Evolutionary conservation across 2,888 invertebrate species (phyloP).

Genomic region (Cheilosia vulpina): DNA sequence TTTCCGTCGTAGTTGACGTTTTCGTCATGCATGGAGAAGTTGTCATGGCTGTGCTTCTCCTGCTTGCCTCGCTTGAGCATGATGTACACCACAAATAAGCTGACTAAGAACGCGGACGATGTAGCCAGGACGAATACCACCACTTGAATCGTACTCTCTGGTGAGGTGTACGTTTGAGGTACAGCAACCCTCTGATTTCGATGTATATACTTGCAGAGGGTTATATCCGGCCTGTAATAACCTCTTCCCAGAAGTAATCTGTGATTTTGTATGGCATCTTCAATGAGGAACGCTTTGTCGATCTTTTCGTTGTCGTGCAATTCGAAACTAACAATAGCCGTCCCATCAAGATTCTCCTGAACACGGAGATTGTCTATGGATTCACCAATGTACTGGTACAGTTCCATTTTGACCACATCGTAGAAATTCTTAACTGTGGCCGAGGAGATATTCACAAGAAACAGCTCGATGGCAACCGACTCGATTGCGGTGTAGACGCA

Average conservation of each 20-base stretch:
- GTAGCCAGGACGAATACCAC: constrained; percentile 91
- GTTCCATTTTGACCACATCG: constrained; percentile 83
- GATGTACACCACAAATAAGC: constrained; percentile 89
- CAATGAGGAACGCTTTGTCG: constrained; percentile 91
- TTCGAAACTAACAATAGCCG: constrained; percentile 86
- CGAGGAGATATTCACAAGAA: constrained; percentile 87
- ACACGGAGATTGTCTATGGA: constrained; percentile 85
- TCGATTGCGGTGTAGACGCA: constrained; percentile 89
- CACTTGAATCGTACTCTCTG: constrained; percentile 87
- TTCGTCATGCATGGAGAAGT: constrained; percentile 65
- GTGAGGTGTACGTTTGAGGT: constrained; percentile 79
- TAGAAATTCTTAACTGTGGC: constrained; percentile 84
- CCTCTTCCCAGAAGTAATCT: constrained; percentile 80
- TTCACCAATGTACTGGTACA: constrained; percentile 83
- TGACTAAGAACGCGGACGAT: constrained; percentile 91
- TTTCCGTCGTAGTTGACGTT: constrained; percentile 78
- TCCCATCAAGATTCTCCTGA: constrained; percentile 84
- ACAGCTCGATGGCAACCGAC: constrained; percentile 90
- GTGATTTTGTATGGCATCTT: constrained; percentile 87
- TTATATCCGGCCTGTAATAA: constrained; percentile 86
- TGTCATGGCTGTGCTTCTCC: constrained; percentile 71
- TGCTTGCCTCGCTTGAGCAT: constrained; percentile 88
- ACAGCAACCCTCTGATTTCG: constrained; percentile 79
- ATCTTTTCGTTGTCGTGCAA: constrained; percentile 90
- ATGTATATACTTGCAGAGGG: constrained; percentile 87